These are phyloP conservation scores for Spialia ferax DNA, from an alignment of 2,888 invertebrate species.

Conservation along the genomic window DNA sequence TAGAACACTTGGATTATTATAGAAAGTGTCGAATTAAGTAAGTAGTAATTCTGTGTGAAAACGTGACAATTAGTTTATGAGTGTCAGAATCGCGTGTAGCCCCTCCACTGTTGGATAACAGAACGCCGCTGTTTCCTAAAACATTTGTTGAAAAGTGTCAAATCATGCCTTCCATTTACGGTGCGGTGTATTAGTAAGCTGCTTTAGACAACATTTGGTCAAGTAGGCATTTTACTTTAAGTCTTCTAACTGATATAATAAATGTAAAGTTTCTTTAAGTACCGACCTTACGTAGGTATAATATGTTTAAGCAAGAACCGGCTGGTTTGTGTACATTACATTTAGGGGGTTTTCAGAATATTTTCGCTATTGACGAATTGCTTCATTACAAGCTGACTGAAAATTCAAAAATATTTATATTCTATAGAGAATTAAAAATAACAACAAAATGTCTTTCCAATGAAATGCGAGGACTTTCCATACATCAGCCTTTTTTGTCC, in stretches of 20 bases:
- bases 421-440: too few relatives aligned
- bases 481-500: too few relatives aligned
- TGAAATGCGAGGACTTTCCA: too few relatives aligned
- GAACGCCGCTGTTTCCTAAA: slow-evolving; percentile 71
- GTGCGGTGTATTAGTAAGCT: slow-evolving; percentile 51
- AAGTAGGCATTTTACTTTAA: not conserved
- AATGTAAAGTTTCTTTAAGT: too few relatives aligned
- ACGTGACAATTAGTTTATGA: slow-evolving; percentile 71
- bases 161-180: slow-evolving; percentile 83
- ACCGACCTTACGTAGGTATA: too few relatives aligned
- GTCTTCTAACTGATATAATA: not conserved
- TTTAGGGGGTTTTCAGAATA: too few relatives aligned
- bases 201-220: slow-evolving; percentile 60
- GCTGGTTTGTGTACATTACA: too few relatives aligned
- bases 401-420: too few relatives aligned
- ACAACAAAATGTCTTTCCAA: too few relatives aligned
- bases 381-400: too few relatives aligned
- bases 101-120: slow-evolving; percentile 63
- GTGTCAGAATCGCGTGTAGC: slow-evolving; percentile 57
- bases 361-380: too few relatives aligned
- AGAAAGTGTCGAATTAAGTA: slow-evolving; percentile 79
- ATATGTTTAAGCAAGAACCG: too few relatives aligned
- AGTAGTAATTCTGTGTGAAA: slow-evolving; percentile 72
- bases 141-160: slow-evolving; percentile 80
- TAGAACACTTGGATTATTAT: slow-evolving; percentile 62